Evolutionary conservation across 2,113 vertebrate genomes (phyloP), one percentile per base, ranked within the genome.

Genomic region (Carassius gibelio): DNA sequence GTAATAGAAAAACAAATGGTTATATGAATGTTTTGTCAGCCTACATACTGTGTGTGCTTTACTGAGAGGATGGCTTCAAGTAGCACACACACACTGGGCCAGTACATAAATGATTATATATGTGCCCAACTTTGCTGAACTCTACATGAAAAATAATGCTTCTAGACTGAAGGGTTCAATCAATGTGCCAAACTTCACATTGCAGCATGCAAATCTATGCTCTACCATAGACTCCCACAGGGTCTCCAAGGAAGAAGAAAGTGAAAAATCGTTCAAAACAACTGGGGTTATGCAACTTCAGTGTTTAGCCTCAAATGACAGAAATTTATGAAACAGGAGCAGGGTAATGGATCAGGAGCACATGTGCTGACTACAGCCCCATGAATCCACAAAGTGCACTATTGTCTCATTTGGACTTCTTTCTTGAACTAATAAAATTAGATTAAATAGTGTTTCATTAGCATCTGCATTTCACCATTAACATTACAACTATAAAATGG

Each of bases 391-490:
- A 36, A 36, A 69, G 34, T 19, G 26, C 64, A 66, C 7, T 19
- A 8, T 45, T 45, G 9, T 74, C 21, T 61, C 15, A 74, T 74
- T 45, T 74, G 21, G 30, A 38, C 55, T 15, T 50, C 42, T 64
- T 50, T 36, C 3, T 59, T 21, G 71, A 72, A 81, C 68, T 21
- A 21, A 62, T 11, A 50, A 77, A 84, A 81, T 26, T 17, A 14
- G 48, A 72, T 52, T 38, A 19, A 57, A 85, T 36, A 34, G 64
- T 42, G 75, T 89, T 81, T 84, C 75, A 87, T 79, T 88, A 86
- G 64, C 21, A 42, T 14, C n/a, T 75, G 15, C 26, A 9, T 82
- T 84, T 83, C 62, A 42, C 66, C 48, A 85, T 85, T 81, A 64
- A 59, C 76, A 38, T 62, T 66, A 79, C 81, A 81, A 81, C 48